Conservation (phyloP, 2,888 invertebrate genomes). For the Dendrolimus pini region DNA sequence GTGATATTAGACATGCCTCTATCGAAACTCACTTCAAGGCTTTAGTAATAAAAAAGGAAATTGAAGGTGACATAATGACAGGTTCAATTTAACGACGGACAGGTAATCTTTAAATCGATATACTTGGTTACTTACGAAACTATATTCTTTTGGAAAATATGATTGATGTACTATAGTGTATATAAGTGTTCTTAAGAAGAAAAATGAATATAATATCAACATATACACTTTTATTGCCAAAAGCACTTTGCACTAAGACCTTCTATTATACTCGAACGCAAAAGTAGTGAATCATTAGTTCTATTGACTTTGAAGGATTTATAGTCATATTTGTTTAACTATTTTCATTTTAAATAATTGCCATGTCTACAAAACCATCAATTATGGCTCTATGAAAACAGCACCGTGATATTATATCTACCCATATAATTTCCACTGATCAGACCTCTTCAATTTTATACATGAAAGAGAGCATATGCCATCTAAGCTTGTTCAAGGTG, state of each 20-base stretch:
- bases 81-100: background rate
- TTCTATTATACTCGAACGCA: slow-evolving; percentile 1
- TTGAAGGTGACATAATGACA: background rate
- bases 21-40: background rate
- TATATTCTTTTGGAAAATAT: too few species aligned
- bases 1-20: background rate
- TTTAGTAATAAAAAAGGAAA: background rate
- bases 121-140: too few species aligned
- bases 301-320: background rate
- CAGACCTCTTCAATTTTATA: too few species aligned
- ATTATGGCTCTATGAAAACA: background rate
- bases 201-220: too few species aligned
- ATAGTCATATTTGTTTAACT: background rate
- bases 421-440: too few species aligned
- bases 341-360: background rate
- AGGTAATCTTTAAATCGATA: background rate
- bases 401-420: too few species aligned
- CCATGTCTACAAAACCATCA: background rate
- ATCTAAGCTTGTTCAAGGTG: too few species aligned
- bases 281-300: slow-evolving; percentile 4
- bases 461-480: too few species aligned
- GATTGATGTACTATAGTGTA: too few species aligned
- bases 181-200: too few species aligned
- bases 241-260: slow-evolving; percentile 27
- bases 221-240: slow-evolving; percentile 25